phyloP scores from a whole-genome alignment of 1,140 invertebrate genomes.

The Drosophila elegans region DNA sequence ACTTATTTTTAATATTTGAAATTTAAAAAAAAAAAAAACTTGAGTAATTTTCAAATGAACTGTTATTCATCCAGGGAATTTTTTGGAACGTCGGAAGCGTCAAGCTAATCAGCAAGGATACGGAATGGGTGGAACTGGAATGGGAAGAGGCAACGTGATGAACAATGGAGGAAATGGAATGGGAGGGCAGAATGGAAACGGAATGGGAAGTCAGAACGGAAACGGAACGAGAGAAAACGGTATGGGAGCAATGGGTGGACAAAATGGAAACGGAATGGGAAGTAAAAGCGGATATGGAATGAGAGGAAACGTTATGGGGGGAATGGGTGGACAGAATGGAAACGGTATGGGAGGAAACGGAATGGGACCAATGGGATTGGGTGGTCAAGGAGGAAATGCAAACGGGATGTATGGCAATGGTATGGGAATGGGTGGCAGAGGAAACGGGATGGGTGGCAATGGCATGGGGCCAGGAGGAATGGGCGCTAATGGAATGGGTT shows the following conservation, averaged over 20 bases:
- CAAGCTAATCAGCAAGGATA: conserved; percentile 36
- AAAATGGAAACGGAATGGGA: background rate
- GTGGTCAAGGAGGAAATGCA: background rate
- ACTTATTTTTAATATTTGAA: background rate
- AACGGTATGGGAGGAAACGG: conserved; percentile 13
- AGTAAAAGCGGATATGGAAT: background rate
- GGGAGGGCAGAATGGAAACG: background rate
- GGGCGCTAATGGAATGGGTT: conserved; percentile 7
- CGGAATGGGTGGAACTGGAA: conserved; percentile 38
- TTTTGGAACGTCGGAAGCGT: conserved; percentile 8
- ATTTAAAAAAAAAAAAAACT: background rate
- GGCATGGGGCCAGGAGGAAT: conserved; percentile 16
- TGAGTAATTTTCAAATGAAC: background rate
- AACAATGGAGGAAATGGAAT: conserved; percentile 12
- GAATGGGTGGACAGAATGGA: background rate
- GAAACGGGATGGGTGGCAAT: background rate
- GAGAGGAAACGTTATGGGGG: conserved; percentile 23
- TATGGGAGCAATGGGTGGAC: conserved; percentile 5
- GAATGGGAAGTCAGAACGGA: conserved; percentile 8
- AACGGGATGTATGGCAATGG: conserved; percentile 2
- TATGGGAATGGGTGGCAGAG: background rate
- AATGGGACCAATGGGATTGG: conserved; percentile 16
- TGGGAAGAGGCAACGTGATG: conserved; percentile 13
- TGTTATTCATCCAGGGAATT: background rate
- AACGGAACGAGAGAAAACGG: conserved; percentile 2